Conservation (phyloP, 1,140 invertebrate genomes). For the Holotrichia oblita region DNA sequence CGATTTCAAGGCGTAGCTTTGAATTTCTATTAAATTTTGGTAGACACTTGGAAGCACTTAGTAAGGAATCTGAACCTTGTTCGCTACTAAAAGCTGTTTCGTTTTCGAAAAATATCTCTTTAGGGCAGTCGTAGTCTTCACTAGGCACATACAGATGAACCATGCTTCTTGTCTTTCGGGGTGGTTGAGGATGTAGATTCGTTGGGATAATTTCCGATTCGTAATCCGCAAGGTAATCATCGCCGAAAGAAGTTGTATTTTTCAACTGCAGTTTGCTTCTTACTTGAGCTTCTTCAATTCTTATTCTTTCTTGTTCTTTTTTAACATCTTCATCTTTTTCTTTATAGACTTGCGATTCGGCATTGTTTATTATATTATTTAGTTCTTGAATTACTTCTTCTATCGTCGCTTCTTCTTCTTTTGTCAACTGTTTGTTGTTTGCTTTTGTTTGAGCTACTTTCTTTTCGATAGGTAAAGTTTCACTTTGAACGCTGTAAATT, state of each 20-base stretch:
- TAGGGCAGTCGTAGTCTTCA: constrained; percentile 64
- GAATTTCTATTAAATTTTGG: constrained; percentile 33
- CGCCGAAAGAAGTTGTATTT: constrained; percentile 48
- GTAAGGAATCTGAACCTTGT: constrained; percentile 74
- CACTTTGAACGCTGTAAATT: constrained; percentile 69
- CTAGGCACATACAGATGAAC: constrained; percentile 60
- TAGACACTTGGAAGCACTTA: constrained; percentile 71
- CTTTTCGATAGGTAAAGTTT: constrained; percentile 65
- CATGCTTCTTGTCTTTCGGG: constrained; percentile 64
- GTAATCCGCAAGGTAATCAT: constrained; percentile 46
- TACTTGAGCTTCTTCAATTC: constrained; percentile 52
- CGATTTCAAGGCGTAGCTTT: neutral
- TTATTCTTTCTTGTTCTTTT: constrained; percentile 51
- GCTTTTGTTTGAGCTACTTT: constrained; percentile 63
- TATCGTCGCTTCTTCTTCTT: constrained; percentile 82
- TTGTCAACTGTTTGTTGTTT: neutral
- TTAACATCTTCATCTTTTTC: constrained; percentile 55
- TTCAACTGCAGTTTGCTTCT: constrained; percentile 54
- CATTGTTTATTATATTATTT: constrained; percentile 85
- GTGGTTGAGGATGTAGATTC: constrained; percentile 70
- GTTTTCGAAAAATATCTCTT: constrained; percentile 69
- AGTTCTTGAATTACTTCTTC: constrained; percentile 88
- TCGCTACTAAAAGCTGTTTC: constrained; percentile 72
- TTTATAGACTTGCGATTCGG: constrained; percentile 76
- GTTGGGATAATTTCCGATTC: constrained; percentile 71